Evolutionary conservation across 37 sponge, comb jelly and placozoan genomes (phyloP).

Genomic region (Cliona cf. orientalis): DNA sequence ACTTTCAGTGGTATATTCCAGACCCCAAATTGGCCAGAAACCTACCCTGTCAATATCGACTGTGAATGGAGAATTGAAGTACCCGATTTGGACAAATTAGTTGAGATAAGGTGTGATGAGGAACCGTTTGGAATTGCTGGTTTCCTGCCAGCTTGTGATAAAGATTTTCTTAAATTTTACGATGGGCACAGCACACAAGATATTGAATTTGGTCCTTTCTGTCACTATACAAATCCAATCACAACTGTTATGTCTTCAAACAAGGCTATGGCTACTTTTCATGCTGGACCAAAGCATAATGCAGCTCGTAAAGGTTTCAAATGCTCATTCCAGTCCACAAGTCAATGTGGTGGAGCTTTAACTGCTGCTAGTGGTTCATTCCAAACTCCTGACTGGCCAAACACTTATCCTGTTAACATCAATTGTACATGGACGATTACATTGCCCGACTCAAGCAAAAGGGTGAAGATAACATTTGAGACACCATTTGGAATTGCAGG

Average conservation of each 20-base stretch:
- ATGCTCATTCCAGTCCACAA: background rate
- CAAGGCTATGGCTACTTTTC: no score
- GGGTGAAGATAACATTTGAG: no score
- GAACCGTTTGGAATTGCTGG: no score
- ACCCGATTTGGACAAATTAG: background rate
- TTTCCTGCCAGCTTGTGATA: background rate
- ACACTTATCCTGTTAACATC: no score
- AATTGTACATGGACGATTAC: no score
- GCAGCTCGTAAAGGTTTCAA: background rate
- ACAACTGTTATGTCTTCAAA: no score
- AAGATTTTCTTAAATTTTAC: background rate
- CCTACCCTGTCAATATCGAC: constrained; percentile 31
- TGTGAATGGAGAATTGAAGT: constrained; percentile 5
- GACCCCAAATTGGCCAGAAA: constrained; percentile 27
- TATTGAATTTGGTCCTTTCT: background rate
- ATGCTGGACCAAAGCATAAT: background rate
- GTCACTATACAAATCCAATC: no score
- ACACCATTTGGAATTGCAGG: no score
- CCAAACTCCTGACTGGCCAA: no score
- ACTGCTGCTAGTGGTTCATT: background rate
- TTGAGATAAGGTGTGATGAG: constrained; percentile 1
- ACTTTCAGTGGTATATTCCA: background rate
- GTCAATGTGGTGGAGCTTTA: background rate
- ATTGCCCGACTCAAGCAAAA: no score
- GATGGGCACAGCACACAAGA: background rate